These are phyloP conservation scores for Drosophila ficusphila DNA, from an alignment of 1,140 invertebrate species.

Conservation along the genomic window DNA sequence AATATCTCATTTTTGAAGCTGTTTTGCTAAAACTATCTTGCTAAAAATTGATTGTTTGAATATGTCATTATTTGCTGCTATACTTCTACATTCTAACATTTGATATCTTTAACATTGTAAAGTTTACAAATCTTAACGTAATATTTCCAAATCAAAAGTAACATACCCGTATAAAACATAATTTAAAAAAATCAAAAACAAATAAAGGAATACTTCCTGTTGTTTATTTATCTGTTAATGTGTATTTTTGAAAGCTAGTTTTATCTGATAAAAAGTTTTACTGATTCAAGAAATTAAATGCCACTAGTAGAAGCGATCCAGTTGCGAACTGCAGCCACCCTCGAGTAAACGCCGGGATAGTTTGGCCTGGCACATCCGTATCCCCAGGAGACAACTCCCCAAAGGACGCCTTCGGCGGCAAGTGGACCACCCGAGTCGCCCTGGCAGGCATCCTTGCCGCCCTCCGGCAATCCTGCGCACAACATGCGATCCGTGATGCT, in stretches of 20 bases:
- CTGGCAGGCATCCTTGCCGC: conserved; percentile 89
- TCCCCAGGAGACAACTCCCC: conserved; percentile 87
- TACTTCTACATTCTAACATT: too few species aligned
- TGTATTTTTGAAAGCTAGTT: background rate
- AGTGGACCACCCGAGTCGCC: conserved; percentile 85
- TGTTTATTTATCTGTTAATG: background rate
- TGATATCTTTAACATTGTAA: too few species aligned
- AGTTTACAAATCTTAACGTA: too few species aligned
- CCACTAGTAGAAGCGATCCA: conserved; percentile 83
- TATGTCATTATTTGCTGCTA: too few species aligned
- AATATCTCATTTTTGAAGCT: too few species aligned
- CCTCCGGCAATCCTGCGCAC: conserved; percentile 88
- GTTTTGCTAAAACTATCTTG: too few species aligned
- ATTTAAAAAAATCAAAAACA: too few species aligned
- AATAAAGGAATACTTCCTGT: too few species aligned
- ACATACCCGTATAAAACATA: too few species aligned
- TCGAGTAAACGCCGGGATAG: conserved; percentile 86
- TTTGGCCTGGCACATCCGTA: conserved; percentile 85
- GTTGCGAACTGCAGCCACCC: conserved; percentile 83
- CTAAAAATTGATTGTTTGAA: too few species aligned
- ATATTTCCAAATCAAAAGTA: too few species aligned
- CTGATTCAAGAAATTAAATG: conserved; percentile 17
- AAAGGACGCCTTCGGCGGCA: conserved; percentile 63
- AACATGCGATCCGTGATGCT: conserved; percentile 87
- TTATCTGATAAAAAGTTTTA: background rate